Evolutionary conservation across 37 sponge, comb jelly and placozoan genomes (phyloP).

Genomic region (Cliona cf. orientalis): DNA sequence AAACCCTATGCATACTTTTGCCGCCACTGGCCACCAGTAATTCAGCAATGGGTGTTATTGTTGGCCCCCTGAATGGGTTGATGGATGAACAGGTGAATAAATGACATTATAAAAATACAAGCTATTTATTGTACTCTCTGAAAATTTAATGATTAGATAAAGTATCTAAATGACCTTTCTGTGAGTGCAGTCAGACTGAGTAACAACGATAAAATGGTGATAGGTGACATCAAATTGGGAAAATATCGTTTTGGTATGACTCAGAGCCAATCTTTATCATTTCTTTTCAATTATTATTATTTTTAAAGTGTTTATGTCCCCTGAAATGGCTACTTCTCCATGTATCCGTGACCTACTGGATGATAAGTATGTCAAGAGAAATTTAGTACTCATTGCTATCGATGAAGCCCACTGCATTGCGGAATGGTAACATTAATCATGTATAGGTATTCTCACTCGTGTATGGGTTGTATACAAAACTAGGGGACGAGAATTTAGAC

Average conservation of each 20-base stretch:
- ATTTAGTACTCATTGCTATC: not conserved
- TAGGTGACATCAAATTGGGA: not conserved
- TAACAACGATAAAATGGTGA: too few relatives aligned
- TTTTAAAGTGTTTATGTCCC: slow-evolving; percentile 4
- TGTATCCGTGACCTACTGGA: not conserved
- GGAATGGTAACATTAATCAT: slow-evolving; percentile 4
- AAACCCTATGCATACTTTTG: slow-evolving; percentile 6
- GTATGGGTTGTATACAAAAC: not conserved
- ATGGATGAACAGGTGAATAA: not conserved
- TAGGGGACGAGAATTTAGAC: slow-evolving; percentile 1
- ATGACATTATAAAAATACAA: not conserved
- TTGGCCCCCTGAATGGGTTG: slow-evolving; percentile 7
- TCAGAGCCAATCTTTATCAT: too few relatives aligned
- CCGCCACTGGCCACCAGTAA: not conserved
- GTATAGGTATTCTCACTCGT: too few relatives aligned
- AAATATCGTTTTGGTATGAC: not conserved
- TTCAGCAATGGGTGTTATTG: not conserved
- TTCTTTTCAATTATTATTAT: not conserved
- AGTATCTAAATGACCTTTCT: not conserved
- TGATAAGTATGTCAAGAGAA: not conserved
- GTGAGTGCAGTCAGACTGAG: not conserved
- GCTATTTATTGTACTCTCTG: not conserved
- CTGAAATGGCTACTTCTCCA: not conserved
- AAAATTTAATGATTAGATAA: too few relatives aligned
- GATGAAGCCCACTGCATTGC: slow-evolving; percentile 23